Evolutionary conservation across 1,140 invertebrate species (phyloP), one percentile per base, ranked within the genome.

Genomic region (Trachymyrmex cornetzi): DNA sequence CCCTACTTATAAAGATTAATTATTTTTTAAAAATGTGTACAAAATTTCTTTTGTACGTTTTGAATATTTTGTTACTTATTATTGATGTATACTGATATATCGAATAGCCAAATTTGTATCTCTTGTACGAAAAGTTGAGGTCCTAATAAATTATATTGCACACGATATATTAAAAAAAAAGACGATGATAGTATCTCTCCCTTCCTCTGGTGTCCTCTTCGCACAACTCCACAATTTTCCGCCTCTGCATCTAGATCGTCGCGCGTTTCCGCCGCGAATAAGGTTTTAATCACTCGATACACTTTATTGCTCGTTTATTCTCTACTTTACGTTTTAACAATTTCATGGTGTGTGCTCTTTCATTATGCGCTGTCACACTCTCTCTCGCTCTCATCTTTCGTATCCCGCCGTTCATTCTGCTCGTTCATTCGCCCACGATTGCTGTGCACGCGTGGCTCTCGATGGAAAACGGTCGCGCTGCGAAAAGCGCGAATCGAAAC

Each of bases 291-390:
- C 53, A 81, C 6, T 81, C 50, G 64, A 11, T 71, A 81, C 34
- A 81, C 22, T 81, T 81, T 71, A 81, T 81, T 71, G 79, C 66
- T 81, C 50, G 30, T 81, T 81, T 81, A 81, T 81, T 81, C 34
- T 81, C 79, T 81, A 81, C 30, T 81, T 81, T 38, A 81, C 53
- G 64, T 71, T 81, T 81, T 81, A 81, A 81, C 79, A 81, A 81
- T 81, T 71, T 81, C 50, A 81, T 59, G 64, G 79, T 59, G 66
- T 48, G 64, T 71, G 34, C 50, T 57, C 34, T 57, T 71, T 71
- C 66, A 71, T 22, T 81, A 57, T 14, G 50, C 34, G 66, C 50
- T 30, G 63, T 64, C 79, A 81, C 50, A 71, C 55, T 81, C 79
- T 24, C n/a, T 66, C 75, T 79, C 59, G 63, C 44, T 80, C 9